Base-by-base conservation (phyloP, 1,140 invertebrate species). In the Drosophila trapezifrons region DNA sequence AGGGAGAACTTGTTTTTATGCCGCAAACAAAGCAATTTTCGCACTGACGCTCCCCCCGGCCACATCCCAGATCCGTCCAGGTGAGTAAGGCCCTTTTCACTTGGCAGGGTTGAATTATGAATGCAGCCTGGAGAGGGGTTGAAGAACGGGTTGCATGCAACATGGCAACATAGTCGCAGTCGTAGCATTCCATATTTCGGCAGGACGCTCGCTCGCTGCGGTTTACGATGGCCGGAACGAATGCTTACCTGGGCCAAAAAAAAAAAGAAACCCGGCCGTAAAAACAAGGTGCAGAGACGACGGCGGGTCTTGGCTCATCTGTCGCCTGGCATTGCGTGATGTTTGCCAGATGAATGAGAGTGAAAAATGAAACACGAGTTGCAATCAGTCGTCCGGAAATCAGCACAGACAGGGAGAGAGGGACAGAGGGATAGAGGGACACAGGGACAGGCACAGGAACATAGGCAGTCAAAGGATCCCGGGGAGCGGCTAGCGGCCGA, bases 351-450 rank as follows among this genome's bases (percentile, higher is more conserved):
- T 87, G 84, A 87, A 87, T 87, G 83, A 89, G 80, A 85, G 79
- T 87, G 83, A 87, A 87, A 76, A 86, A 82, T 77, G 78, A 87
- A 87, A 87, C 78, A 86, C 85, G 76, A 76, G 64, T 56, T 80
- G 84, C 84, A 87, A 87, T 87, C 84, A 89, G 76, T 84, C 84
- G 84, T 42, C 85, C 85, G 84, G 84, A 89, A 89, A 89, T 89
- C 84, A 74, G 79, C 77, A 89, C 84, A 83, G 76, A 80, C 78
- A 58, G 49, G 40, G 29, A 65, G 17, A n/a, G 29, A 22, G 22
- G 22, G 22, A 9, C 29, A 29, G 6, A 29, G 27, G 27, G 6
- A 32, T 9, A n/a, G n/a, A 29, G 27, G 27, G 22, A 22, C 29
- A 3, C 29, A 0, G 10, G 29, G 8, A 32, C 29, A 32, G 29